Evolutionary conservation across 2,888 invertebrate species (phyloP).

Genomic region (Drosophila macrospina): DNA sequence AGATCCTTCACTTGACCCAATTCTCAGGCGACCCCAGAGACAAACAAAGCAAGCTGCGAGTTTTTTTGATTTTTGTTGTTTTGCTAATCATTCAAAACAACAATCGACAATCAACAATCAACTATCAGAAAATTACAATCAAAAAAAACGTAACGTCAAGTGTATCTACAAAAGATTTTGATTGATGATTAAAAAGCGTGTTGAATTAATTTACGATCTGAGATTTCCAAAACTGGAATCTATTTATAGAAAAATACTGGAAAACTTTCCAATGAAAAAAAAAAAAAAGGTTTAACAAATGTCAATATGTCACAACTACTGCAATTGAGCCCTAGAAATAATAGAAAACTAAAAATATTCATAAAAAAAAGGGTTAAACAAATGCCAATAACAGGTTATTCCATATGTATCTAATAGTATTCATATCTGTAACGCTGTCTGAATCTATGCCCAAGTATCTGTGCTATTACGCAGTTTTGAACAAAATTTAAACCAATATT

Average conservation of each 20-base stretch:
- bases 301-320: background rate
- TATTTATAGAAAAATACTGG: conserved; percentile 27
- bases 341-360: conserved; percentile 6
- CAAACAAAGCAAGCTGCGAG: conserved; percentile 23
- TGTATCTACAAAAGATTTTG: conserved; percentile 13
- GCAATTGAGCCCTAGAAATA: conserved; percentile 15
- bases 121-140: conserved; percentile 16
- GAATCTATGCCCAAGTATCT: conserved; percentile 2
- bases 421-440: conserved; percentile 3
- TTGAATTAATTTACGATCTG: conserved; percentile 26
- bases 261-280: conserved; percentile 9
- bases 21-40: conserved; percentile 65
- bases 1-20: conserved; percentile 77
- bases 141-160: conserved; percentile 28
- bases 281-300: conserved; percentile 32
- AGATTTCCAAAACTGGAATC: conserved; percentile 17
- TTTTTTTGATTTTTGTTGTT: no score
- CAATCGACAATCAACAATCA: conserved; percentile 17
- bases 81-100: conserved; percentile 33
- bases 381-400: conserved; percentile 40
- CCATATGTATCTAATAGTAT: conserved; percentile 14
- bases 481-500: background rate
- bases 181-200: conserved; percentile 45
- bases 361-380: conserved; percentile 22
- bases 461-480: conserved; percentile 28